phyloP scores from a whole-genome alignment of 2,797 vertebrate species.

The Acomys russatus region DNA sequence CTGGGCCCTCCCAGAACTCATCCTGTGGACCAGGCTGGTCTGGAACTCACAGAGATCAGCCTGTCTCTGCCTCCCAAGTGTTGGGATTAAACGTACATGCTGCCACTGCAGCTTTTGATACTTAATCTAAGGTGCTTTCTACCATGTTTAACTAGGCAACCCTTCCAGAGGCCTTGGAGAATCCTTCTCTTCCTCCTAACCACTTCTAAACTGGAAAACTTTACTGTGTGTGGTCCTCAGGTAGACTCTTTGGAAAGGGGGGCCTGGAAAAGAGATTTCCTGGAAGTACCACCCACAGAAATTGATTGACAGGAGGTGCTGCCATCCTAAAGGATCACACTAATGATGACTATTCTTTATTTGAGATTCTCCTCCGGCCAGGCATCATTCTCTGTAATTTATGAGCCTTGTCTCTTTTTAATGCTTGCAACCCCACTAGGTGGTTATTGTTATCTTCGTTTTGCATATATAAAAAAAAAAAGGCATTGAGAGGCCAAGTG shows the following conservation, averaged over 20 bases:
- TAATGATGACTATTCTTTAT: constrained; percentile 7
- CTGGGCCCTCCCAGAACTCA: too few relatives aligned
- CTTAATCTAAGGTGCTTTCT: not conserved
- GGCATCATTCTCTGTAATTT: constrained; percentile 47
- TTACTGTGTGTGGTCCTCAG: constrained; percentile 30
- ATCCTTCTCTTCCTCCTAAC: constrained; percentile 34
- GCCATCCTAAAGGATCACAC: constrained; percentile 10
- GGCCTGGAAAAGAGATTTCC: constrained; percentile 53
- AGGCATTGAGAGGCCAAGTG: not conserved
- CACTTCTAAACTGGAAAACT: constrained; percentile 35
- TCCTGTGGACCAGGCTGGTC: not conserved
- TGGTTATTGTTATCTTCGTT: constrained; percentile 33
- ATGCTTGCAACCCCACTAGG: constrained; percentile 8
- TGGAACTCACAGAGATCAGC: not conserved
- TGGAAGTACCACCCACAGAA: not conserved
- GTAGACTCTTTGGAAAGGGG: not conserved
- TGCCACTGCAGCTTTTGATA: not conserved
- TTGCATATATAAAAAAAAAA: constrained; percentile 66
- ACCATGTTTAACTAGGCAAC: not conserved
- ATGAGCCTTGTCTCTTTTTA: constrained; percentile 50
- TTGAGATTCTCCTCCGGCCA: not conserved
- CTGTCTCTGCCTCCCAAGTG: not conserved
- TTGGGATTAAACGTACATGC: not conserved
- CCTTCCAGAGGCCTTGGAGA: constrained; percentile 39
- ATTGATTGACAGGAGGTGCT: not conserved